phyloP scores from a whole-genome alignment of 2,888 invertebrate species.

The Phlogophora meticulosa region DNA sequence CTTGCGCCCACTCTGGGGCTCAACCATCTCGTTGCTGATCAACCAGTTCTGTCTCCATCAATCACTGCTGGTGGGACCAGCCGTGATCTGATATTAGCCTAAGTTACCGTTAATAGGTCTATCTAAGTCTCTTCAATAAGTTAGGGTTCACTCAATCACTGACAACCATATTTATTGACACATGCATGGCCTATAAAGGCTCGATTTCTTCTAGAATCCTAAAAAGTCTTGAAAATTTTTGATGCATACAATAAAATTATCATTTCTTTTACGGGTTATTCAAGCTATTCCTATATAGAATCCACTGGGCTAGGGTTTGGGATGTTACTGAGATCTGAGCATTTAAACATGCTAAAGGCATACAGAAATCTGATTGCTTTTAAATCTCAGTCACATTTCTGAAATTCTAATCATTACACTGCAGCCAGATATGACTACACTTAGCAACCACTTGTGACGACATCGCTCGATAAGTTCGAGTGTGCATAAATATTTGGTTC shows the following conservation, averaged over 20 bases:
- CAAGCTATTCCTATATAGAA: slow-evolving; percentile 20
- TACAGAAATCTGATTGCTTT: slow-evolving; percentile 7
- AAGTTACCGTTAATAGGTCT: slow-evolving; percentile 34
- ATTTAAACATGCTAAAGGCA: slow-evolving; percentile 1
- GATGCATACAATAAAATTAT: slow-evolving; percentile 57
- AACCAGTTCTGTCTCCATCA: slow-evolving; percentile 45
- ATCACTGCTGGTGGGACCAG: slow-evolving; percentile 55
- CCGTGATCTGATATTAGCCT: slow-evolving; percentile 52
- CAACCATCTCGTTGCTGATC: slow-evolving; percentile 33
- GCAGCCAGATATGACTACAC: slow-evolving; percentile 8
- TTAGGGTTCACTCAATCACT: slow-evolving; percentile 31
- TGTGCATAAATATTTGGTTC: not conserved
- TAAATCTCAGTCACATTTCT: slow-evolving; percentile 28
- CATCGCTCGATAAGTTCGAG: slow-evolving; percentile 1
- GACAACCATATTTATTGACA: slow-evolving; percentile 39
- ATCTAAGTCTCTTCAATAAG: slow-evolving; percentile 45
- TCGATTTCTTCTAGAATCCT: slow-evolving; percentile 45
- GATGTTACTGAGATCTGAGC: slow-evolving; percentile 31
- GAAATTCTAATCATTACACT: slow-evolving; percentile 25
- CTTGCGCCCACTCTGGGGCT: slow-evolving; percentile 53
- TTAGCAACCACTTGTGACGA: not conserved
- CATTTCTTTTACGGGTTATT: slow-evolving; percentile 64
- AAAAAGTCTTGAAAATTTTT: slow-evolving; percentile 57
- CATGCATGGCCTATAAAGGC: slow-evolving; percentile 29
- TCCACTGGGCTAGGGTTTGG: slow-evolving; percentile 13